Evolutionary conservation across 1,140 invertebrate genomes (phyloP), one percentile per base, ranked within the genome.

Genomic region (Drosophila tani): DNA sequence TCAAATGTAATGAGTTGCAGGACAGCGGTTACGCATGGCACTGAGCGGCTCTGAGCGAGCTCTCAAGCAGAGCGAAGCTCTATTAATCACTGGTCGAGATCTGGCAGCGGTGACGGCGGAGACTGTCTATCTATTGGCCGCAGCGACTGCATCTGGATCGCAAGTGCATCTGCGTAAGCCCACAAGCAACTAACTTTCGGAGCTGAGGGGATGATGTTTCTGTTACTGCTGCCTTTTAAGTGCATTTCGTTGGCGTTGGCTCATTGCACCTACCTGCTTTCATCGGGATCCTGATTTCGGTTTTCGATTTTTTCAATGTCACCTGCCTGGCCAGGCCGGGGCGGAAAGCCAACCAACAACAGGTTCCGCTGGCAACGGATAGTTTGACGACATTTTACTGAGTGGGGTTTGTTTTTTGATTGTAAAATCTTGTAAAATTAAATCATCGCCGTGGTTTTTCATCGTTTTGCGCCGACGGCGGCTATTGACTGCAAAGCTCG

Each of bases 331-430:
- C 32, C 14, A 47, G 43, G 21, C 32, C 9, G 29, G 12, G 43
- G 32, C 14, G 63, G 35, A 67, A 56, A 73, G 69, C 35, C 45
- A 45, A n/a, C 50, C 63, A 47, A 59, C 46, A 75, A 84, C 74
- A 63, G 67, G 82, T 81, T 85, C 17, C 32, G 49, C 47, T 41
- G 62, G 56, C 41, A 79, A 41, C 45, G 17, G 8, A 45, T 45
- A 81, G 82, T 81, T 85, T 84, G 64, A 81, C 69, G 82, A 84
- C 82, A 78, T 78, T 81, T 59, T 12, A 41, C 51, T 51, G 24
- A 63, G 41, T 57, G 27, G 32, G 19, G 38, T 75, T 47, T n/a
- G 64, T 62, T 70, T 81, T 53, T 76, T 57, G 64, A 53, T 64
- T 80, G 35, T 56, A 40, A 21, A 21, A 19, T 68, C 53, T 49